Evolutionary conservation across 2,797 vertebrate species (phyloP).

Genomic region (Lacerta agilis): DNA sequence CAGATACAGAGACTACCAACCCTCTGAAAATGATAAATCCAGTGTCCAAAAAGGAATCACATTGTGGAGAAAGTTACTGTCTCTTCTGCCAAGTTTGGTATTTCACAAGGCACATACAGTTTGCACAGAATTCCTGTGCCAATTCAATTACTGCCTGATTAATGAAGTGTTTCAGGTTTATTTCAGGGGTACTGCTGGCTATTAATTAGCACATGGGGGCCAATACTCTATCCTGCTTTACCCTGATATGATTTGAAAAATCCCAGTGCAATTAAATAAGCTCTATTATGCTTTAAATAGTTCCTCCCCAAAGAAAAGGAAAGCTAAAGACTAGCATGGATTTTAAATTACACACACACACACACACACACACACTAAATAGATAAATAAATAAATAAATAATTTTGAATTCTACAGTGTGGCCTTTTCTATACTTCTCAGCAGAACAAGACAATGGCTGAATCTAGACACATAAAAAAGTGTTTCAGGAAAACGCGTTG

Average conservation of each 20-base stretch:
- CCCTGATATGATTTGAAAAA: conserved; percentile 83
- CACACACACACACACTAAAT: background rate
- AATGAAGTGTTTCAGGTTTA: conserved; percentile 84
- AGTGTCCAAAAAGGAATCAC: conserved; percentile 48
- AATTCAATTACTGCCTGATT: conserved; percentile 86
- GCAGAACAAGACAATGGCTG: background rate
- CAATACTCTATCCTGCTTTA: conserved; percentile 79
- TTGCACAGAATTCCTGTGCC: conserved; percentile 80
- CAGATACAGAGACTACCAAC: conserved; percentile 41
- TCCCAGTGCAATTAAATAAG: conserved; percentile 82
- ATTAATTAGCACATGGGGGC: conserved; percentile 84
- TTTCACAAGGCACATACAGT: conserved; percentile 77
- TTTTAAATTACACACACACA: conserved; percentile 78
- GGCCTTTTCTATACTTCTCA: background rate
- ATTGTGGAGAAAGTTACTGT: conserved; percentile 59
- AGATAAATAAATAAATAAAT: conserved; percentile 27
- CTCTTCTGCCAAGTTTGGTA: conserved; percentile 67
- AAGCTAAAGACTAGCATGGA: conserved; percentile 69
- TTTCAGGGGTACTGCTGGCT: conserved; percentile 83
- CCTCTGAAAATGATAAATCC: conserved; percentile 46
- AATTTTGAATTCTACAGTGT: conserved; percentile 59
- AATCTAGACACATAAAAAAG: no score
- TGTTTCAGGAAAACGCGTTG: no score
- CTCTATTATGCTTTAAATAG: conserved; percentile 82
- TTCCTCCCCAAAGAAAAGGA: background rate